A percentile compares a stretch with the other conserved stretches of the same genome.
phyloP scores from a whole-genome alignment of 1,140 invertebrate genomes.

The Hesperophylax magnus region DNA sequence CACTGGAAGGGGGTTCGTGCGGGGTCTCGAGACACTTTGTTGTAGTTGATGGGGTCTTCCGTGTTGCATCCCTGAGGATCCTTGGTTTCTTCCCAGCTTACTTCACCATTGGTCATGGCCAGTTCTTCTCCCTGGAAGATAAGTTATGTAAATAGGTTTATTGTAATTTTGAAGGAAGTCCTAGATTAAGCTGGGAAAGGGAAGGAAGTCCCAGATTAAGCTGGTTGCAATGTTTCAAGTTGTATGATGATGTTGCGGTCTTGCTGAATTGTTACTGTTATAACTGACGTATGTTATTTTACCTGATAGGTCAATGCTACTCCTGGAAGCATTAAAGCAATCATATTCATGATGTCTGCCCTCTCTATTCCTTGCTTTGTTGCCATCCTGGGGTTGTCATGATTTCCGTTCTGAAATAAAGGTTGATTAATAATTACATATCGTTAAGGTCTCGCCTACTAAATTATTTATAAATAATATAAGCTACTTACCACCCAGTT shows the following conservation, averaged over 20 bases:
- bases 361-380: constrained; percentile 73
- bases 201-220: too few species aligned
- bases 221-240: too few species aligned
- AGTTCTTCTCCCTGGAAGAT: constrained; percentile 56
- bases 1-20: constrained; percentile 85
- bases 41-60: constrained; percentile 62
- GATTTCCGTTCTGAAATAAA: constrained; percentile 74
- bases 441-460: background rate
- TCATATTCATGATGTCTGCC: constrained; percentile 79
- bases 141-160: background rate
- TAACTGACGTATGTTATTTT: constrained; percentile 50
- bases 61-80: constrained; percentile 66
- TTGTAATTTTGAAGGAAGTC: background rate
- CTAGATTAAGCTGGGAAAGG: background rate
- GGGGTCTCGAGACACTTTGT: constrained; percentile 72
- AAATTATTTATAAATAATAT: background rate
- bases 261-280: background rate
- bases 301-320: constrained; percentile 82
- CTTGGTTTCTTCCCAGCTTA: constrained; percentile 62
- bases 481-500: constrained; percentile 75
- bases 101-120: constrained; percentile 56
- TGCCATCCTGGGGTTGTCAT: constrained; percentile 76
- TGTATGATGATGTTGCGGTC: too few species aligned
- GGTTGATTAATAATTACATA: background rate
- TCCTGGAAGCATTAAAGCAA: constrained; percentile 81